A percentile compares a stretch with the other conserved stretches of the same genome.
Evolutionary conservation across 2,797 vertebrate species (phyloP).

Genomic region (Pyrocephalus nanus): DNA sequence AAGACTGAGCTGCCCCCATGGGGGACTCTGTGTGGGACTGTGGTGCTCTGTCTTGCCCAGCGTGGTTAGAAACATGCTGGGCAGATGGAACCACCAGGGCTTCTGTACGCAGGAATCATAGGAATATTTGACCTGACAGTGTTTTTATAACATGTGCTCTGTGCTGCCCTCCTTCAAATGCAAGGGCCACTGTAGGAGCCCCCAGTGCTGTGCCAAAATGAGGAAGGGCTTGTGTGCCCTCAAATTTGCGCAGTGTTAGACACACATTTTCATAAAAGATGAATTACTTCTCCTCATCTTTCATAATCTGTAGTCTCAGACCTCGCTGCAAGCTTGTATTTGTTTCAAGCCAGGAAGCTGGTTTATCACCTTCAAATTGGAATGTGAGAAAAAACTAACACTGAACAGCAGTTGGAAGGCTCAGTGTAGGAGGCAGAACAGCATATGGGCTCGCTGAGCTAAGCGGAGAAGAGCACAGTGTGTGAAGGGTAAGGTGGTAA

Average conservation of each 20-base stretch:
- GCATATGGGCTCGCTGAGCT: neutral
- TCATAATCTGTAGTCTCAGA: neutral
- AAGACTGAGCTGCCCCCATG: accelerated
- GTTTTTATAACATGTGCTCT: neutral
- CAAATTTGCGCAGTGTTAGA: neutral
- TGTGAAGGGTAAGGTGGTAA: neutral
- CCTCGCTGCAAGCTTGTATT: neutral
- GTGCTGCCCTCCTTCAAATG: neutral
- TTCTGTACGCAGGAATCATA: neutral
- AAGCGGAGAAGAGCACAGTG: neutral
- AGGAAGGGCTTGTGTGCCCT: neutral
- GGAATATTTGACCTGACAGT: neutral
- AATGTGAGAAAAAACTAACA: neutral
- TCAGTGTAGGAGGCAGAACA: neutral
- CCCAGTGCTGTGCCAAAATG: neutral
- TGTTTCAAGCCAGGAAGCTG: neutral
- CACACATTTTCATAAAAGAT: neutral
- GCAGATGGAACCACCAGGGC: neutral
- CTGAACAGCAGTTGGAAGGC: constrained; percentile 8
- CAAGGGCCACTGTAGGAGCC: neutral
- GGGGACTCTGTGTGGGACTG: neutral
- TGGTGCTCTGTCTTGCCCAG: neutral
- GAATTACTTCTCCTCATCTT: neutral
- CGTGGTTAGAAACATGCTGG: neutral
- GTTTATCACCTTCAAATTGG: neutral